Evolutionary conservation across 1,140 invertebrate genomes (phyloP).

Genomic region (Anadara kagoshimensis): DNA sequence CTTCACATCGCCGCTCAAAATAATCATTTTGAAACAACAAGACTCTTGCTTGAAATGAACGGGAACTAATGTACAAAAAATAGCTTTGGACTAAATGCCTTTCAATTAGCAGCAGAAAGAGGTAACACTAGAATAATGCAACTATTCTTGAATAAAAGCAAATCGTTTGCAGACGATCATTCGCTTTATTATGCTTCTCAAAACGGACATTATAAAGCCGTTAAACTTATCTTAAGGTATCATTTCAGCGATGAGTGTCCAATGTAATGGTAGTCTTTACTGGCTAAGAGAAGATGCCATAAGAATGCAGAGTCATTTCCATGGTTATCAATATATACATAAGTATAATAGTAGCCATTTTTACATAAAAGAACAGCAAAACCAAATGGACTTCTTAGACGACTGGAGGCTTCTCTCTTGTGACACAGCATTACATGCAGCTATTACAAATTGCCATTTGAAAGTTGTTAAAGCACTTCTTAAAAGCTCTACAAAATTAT

Average conservation of each 20-base stretch:
- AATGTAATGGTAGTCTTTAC: slow-evolving; percentile 1
- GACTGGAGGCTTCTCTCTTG: slow-evolving; percentile 10
- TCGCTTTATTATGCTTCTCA: slow-evolving; percentile 12
- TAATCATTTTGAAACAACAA: neutral
- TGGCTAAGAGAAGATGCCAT: neutral
- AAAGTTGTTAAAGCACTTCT: neutral
- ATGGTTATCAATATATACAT: neutral
- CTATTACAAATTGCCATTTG: slow-evolving; percentile 18
- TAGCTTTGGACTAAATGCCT: slow-evolving; percentile 8
- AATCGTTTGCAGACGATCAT: neutral
- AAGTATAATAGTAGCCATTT: too few relatives aligned
- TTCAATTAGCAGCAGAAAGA: slow-evolving; percentile 20
- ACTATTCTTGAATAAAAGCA: neutral
- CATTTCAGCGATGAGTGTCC: neutral
- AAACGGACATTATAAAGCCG: slow-evolving; percentile 4
- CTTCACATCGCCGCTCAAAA: slow-evolving; percentile 22
- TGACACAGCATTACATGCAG: slow-evolving; percentile 19
- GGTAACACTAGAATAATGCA: slow-evolving; percentile 6
- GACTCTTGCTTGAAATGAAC: slow-evolving; percentile 4
- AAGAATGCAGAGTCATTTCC: neutral
- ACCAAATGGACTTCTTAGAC: neutral
- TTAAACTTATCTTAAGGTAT: neutral
- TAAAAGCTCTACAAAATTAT: neutral
- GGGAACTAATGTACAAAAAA: neutral
- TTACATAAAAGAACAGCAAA: too few relatives aligned